Conservation (phyloP, 2,888 invertebrate species). For the Sarcophaga subvicina region DNA sequence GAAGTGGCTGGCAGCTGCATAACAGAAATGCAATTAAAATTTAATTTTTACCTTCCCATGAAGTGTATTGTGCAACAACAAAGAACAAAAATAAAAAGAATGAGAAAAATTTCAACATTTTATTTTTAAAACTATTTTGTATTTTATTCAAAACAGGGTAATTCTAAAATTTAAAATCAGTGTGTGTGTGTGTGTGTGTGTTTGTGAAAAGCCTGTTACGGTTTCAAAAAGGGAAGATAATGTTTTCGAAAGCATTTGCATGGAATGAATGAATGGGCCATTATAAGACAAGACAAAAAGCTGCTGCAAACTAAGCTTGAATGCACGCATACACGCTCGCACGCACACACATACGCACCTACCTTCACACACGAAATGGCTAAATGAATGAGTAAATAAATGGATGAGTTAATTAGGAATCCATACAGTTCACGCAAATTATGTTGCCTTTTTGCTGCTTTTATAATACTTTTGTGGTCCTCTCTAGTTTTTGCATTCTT, state of each 20-base stretch:
- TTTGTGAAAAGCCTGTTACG: neutral
- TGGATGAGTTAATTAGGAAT: constrained; percentile 67
- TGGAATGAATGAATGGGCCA: neutral
- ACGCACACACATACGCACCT: constrained; percentile 42
- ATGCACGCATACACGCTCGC: constrained; percentile 46
- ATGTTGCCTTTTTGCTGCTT: constrained; percentile 36
- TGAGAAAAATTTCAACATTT: neutral
- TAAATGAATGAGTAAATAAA: neutral
- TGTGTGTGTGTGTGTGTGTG: neutral
- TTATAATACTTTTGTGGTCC: neutral
- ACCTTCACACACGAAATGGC: neutral
- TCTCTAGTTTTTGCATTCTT: neutral
- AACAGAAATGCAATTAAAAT: constrained; percentile 47
- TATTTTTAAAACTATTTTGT: constrained; percentile 33
- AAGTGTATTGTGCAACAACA: constrained; percentile 7
- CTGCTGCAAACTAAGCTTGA: constrained; percentile 32
- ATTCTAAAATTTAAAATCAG: neutral
- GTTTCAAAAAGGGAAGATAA: constrained; percentile 23
- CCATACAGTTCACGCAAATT: constrained; percentile 55
- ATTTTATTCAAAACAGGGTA: neutral
- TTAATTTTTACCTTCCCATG: constrained; percentile 51
- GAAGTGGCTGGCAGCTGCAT: constrained; percentile 34
- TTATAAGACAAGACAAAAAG: no score
- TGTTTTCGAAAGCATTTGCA: constrained; percentile 32
- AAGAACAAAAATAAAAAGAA: constrained; percentile 6